Base-by-base conservation (phyloP, 2,113 vertebrate species). In the Platichthys stellatus region DNA sequence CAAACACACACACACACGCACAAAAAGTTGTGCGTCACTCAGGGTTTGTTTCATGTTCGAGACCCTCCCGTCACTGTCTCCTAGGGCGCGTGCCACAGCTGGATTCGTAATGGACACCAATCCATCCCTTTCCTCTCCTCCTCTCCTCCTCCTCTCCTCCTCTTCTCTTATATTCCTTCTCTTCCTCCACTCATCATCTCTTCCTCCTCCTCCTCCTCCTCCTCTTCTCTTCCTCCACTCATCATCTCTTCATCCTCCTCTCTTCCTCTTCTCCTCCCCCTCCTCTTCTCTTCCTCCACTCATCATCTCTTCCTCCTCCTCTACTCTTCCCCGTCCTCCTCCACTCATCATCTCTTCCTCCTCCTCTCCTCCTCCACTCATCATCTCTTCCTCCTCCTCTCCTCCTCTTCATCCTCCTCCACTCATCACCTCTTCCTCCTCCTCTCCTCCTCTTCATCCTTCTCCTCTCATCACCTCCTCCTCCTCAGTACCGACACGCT, bases 81-180 rank as follows among this genome's bases (percentile, higher is more conserved):
- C 8, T 17, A 28, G 58, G 58, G 13, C 58, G 58, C 58, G 58
- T 59, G 76, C 51, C 72, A 74, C 40, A 59, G 51, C 20, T 56
- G 47, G 49, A 61, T 45, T 80, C 76, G 83, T 87, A 82, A 83
- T 18, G 63, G 73, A 82, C 74, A 82, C 60, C 15, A 4, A 82
- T 63, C 51, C 74, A 17, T 51, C 77, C 77, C 62, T 54, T 51
- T 24, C 49, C 45, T 13, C n/a, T 68, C 59, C 18, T 53, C 45
- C 21, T 54, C 47, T 11, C 21, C 31, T 21, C 61, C 61, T 24
- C 43, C 54, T 31, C 18, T 40, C 28, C 28, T 28, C 28, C 26
- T 28, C 26, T 28, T 28, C 28, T 28, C 28, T 5, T 23, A 23
- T 1, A 1, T 23, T 23, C 23, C 23, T 23, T 23, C 23, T 28